phyloP scores from a whole-genome alignment of 2,888 invertebrate species.

The Tupiocoris notatus region DNA sequence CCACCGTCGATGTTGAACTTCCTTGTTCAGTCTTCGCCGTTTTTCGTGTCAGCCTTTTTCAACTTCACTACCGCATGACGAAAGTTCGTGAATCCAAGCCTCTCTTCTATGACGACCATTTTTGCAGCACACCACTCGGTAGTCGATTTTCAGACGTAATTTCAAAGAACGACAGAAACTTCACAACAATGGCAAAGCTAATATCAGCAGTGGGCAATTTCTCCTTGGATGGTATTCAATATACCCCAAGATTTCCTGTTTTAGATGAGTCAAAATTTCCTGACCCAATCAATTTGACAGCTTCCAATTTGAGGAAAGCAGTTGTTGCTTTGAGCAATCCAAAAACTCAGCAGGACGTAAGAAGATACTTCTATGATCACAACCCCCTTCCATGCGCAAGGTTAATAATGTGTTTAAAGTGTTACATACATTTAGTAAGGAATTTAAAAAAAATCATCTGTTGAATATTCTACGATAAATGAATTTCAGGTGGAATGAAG shows the following conservation, averaged over 20 bases:
- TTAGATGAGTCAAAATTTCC: constrained; percentile 7
- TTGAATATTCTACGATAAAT: too few species aligned
- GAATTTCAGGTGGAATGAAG: constrained; percentile 23
- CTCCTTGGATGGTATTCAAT: constrained; percentile 10
- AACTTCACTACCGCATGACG: constrained; percentile 28
- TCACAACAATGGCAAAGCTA: constrained; percentile 16
- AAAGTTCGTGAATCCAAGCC: constrained; percentile 6
- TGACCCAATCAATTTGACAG: constrained; percentile 14
- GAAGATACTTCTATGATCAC: constrained; percentile 26
- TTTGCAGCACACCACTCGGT: constrained; percentile 11
- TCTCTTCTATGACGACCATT: constrained; percentile 32
- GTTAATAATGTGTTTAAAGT: too few species aligned
- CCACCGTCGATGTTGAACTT: constrained; percentile 18
- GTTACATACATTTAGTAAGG: too few species aligned
- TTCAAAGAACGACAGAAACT: constrained; percentile 13
- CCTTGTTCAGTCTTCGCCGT: constrained; percentile 14
- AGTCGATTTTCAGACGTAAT: constrained; percentile 5
- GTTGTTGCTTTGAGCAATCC: constrained; percentile 12
- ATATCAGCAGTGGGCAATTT: constrained; percentile 24
- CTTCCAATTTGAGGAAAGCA: constrained; percentile 14
- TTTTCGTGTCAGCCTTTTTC: constrained; percentile 20
- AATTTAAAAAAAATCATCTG: too few species aligned
- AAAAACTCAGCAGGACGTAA: constrained; percentile 1
- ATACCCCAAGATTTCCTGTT: constrained; percentile 30
- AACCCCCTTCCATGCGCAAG: constrained; percentile 6